Percentiles rank a stretch among this genome's conserved stretches.
These are phyloP conservation scores for Podarcis lilfordi DNA, from an alignment of 2,797 vertebrate genomes.

Conservation along the genomic window DNA sequence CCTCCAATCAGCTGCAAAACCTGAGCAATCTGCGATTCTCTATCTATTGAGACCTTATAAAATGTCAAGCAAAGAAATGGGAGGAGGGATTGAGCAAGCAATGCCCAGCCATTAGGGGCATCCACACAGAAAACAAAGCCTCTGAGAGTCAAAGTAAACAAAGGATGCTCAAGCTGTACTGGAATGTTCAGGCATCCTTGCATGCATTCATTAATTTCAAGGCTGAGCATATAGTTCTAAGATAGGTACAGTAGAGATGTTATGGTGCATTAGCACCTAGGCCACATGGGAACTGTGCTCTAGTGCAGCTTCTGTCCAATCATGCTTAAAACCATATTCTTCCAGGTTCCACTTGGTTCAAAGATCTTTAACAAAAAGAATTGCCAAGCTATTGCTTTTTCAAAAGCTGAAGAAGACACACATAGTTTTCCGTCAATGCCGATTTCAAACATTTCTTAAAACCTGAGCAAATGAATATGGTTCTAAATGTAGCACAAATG, in stretches of 20 bases:
- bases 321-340: neutral
- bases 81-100: neutral
- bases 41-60: neutral
- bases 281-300: neutral
- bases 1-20: neutral
- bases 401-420: too few species aligned
- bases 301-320: neutral
- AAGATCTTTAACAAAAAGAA: neutral
- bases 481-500: neutral
- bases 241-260: neutral
- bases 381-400: neutral
- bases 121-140: neutral
- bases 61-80: neutral
- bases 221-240: neutral
- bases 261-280: neutral
- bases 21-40: neutral
- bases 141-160: neutral
- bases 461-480: neutral
- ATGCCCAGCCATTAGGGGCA: neutral
- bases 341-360: neutral
- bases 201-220: neutral
- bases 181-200: neutral
- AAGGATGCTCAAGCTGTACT: neutral
- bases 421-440: too few species aligned
- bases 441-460: neutral